These are phyloP conservation scores for Hystrix brachyura DNA, from an alignment of 2,113 vertebrate species.

Conservation along the genomic window DNA sequence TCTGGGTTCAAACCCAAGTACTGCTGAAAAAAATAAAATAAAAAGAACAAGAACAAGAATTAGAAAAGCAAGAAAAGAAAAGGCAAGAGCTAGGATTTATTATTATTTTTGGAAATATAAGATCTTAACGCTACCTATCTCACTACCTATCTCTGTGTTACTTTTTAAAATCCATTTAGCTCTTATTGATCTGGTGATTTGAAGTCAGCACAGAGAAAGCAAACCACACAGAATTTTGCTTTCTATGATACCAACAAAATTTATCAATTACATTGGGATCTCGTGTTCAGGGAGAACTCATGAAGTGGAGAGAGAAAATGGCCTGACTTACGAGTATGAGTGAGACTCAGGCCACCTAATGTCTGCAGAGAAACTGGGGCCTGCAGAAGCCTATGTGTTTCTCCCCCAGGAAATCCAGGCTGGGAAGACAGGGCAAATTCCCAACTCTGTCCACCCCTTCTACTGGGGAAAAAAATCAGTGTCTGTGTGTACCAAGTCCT, in stretches of 20 bases:
- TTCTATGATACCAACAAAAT: conserved; percentile 63
- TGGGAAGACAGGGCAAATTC: neutral
- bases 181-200: conserved; percentile 65
- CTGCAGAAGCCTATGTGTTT: neutral
- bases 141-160: neutral
- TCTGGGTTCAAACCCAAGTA: neutral
- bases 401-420: neutral
- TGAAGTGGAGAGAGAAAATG: conserved; percentile 40
- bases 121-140: neutral
- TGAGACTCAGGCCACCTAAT: neutral
- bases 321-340: neutral
- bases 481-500: neutral
- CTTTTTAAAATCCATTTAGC: conserved; percentile 44
- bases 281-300: neutral
- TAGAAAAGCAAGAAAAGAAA: neutral
- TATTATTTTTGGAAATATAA: neutral
- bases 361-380: neutral
- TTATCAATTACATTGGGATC: neutral
- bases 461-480: neutral
- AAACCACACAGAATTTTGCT: conserved; percentile 51
- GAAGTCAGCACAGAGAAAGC: conserved; percentile 78
- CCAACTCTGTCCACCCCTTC: neutral
- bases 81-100: neutral
- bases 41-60: neutral
- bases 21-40: neutral